Percentiles rank a stretch among this genome's conserved stretches.
Evolutionary conservation across 2,113 vertebrate genomes (phyloP).

Genomic region (Suncus etruscus): DNA sequence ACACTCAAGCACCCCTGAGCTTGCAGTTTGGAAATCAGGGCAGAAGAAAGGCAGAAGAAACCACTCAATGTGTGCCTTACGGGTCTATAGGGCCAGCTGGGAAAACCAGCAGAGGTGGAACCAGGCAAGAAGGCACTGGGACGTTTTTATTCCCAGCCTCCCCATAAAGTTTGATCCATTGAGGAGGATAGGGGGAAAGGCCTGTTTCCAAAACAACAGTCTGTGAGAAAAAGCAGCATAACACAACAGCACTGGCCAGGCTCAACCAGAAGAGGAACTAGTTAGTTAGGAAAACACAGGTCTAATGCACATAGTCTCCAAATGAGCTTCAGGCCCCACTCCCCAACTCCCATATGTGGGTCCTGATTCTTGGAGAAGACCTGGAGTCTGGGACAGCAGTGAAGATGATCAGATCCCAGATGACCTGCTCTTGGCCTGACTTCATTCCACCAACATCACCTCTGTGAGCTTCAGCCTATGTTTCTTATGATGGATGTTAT

Average conservation of each 20-base stretch:
- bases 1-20: not conserved
- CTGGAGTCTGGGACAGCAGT: not conserved
- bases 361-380: not conserved
- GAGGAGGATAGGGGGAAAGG: conserved; percentile 58
- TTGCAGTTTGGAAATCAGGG: not conserved
- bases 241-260: not conserved
- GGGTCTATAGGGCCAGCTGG: not conserved
- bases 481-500: conserved; percentile 72
- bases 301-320: too few relatives aligned
- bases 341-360: not conserved
- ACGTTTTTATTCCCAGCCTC: not conserved
- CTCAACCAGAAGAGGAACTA: conserved; percentile 15
- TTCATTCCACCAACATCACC: conserved; percentile 48
- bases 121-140: too few relatives aligned
- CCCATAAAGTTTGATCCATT: conserved; percentile 60
- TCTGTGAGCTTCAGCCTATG: conserved; percentile 41
- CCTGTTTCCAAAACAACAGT: conserved; percentile 48
- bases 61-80: not conserved
- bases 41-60: not conserved
- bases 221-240: conserved; percentile 46
- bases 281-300: not conserved
- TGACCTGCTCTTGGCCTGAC: conserved; percentile 54
- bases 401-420: not conserved
- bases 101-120: not conserved
- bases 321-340: too few relatives aligned